These are phyloP conservation scores for Platyscapa corneri DNA, from an alignment of 1,140 invertebrate species.

Conservation along the genomic window DNA sequence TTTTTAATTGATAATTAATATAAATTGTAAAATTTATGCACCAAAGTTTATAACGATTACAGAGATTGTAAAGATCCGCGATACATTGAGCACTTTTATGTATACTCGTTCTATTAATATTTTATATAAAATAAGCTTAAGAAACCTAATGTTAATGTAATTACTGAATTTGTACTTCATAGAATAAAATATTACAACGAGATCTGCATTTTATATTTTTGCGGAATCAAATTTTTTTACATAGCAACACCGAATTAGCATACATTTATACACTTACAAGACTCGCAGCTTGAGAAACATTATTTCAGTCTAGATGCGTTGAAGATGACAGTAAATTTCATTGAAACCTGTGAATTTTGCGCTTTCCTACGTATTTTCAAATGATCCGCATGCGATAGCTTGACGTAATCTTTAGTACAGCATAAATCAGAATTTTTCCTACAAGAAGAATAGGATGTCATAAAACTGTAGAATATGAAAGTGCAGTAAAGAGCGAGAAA, in stretches of 20 bases:
- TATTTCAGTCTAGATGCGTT: background rate
- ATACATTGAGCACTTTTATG: too few species aligned
- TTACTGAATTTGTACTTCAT: too few species aligned
- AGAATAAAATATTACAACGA: too few species aligned
- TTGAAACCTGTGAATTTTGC: background rate
- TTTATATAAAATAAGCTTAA: too few species aligned
- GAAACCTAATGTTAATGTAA: too few species aligned
- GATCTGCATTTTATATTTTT: too few species aligned
- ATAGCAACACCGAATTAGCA: too few species aligned
- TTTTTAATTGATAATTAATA: background rate
- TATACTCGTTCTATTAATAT: too few species aligned
- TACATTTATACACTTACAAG: too few species aligned
- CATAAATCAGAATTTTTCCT: constrained; percentile 3
- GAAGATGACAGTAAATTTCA: background rate
- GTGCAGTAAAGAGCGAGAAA: constrained; percentile 1
- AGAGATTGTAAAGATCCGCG: too few species aligned
- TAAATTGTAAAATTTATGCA: background rate
- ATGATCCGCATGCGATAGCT: background rate
- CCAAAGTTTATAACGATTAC: background rate
- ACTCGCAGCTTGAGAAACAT: too few species aligned
- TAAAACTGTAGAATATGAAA: constrained; percentile 31
- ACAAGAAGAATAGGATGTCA: constrained; percentile 8
- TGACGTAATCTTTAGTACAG: background rate
- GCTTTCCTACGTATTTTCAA: background rate
- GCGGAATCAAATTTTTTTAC: too few species aligned